Evolutionary conservation across 2,888 invertebrate genomes (phyloP), one percentile per base, ranked within the genome.

Genomic region (Hemistola chrysoprasaria): DNA sequence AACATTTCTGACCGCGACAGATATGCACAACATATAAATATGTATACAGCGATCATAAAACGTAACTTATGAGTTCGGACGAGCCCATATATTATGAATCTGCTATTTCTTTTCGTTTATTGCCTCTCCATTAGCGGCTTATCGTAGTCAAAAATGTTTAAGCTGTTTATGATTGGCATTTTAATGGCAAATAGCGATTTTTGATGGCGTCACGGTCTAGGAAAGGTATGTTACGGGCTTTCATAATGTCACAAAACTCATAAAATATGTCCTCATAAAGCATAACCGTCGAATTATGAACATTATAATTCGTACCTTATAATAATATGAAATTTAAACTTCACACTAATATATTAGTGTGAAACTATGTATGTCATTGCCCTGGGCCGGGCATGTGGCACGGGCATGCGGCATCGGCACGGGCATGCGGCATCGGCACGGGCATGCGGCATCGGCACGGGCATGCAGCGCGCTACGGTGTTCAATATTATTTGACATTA

Each of bases 101-200:
- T 37, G 41, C 41, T 41, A 53, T 50, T 50, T 47, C 47, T 47
- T 45, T 26, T 47, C 49, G 31, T 53, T 46, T 45, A 50, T 36
- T 30, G 33, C 40, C 27, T 7, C 7, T 10, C 28, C 40, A 41
- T 49, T 49, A 45, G 40, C 34, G 23, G 30, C 23, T 50, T 47
- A 42, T 46, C 46, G 16, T 10, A 20, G 35, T 32, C 11, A 37
- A 40, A 23, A 39, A 40, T 26, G 24, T 43, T 35, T 39, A 41
- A 46, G 37, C 39, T 44, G 24, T 47, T 50, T 47, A 52, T 25
- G 45, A 36, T 39, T 33, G 32, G 32, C 29, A 25, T 9, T 43
- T 34, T 25, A 32, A 30, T 47, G 22, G 31, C 21, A 9, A 35
- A 41, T 41, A 22, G 27, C 20, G 22, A 29, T 22, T 36, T 35